Base-by-base conservation (phyloP, 2,888 invertebrate genomes). In the Ditylenchus weischeri region DNA sequence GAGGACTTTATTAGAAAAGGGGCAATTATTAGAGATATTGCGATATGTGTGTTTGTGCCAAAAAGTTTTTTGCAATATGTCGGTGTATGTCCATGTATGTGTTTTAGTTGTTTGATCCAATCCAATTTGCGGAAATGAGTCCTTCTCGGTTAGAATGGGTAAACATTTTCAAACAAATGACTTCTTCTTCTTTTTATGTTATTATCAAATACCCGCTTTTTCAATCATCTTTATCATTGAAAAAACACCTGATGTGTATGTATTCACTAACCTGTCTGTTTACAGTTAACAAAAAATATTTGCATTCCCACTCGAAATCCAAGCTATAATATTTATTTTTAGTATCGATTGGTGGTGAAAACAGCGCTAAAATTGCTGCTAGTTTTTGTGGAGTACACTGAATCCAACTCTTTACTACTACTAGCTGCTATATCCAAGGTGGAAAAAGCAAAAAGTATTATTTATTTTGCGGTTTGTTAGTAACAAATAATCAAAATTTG, bases 371-470 rank as follows among this genome's bases (percentile, higher is more conserved):
- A 98, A 85, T 87, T 98, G 59, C 87, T 98, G 64, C 88, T 98
- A 75, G 95, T 98, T 57, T 98, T 98, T 86, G 93, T 96, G 61
- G 98, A 98, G 85, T 98, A 98, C 85, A 91, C 92, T 18, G 96
- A 96, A 83, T 89, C 90, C 74, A 98, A 98, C 86, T 91, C 93
- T 75, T 87, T 91, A 80, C 88, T 94, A 23, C 88, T 98, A 54
- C 89, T 95, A 72, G 90, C 91, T 79, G 95, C 95, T 19, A 66
- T 74, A 83, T 87, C 86, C 62, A 86, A 88, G 60, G 68, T 74
- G 38, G 74, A 72, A 59, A 70, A 69, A 58, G 57, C 69, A 84
- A 86, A 84, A 67, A 64, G 78, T 75, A 54, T 57, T 23, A 11
- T 23, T n/a, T 54, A 8, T 54, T 54, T 54, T 54, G 19, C 1